Evolutionary conservation across 2,113 vertebrate genomes (phyloP), one percentile per base, ranked within the genome.

Genomic region (Alligator mississippiensis): DNA sequence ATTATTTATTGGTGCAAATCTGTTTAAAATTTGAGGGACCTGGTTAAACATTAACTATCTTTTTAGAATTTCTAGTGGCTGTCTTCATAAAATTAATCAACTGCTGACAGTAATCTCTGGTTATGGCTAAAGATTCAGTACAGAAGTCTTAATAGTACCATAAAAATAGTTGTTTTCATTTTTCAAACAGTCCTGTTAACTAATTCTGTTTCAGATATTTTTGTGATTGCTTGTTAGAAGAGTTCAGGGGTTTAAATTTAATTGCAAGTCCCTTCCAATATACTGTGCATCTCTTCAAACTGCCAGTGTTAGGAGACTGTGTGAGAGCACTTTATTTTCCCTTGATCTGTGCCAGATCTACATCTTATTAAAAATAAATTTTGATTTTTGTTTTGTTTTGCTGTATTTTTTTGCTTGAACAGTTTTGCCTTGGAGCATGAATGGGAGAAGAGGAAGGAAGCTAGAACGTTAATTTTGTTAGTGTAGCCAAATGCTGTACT

Each of bases 391-490:
- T 74, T 61, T 5, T n/a, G 12, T 81, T 91, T 79, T 94, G 76
- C 66, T 80, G n/a, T n/a, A 12, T 81, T 92, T 79, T 94, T 76
- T 72, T 80, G n/a, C 27, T 82, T 89, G 55, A 38, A 84, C 21
- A 66, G 15, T 88, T 94, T 88, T 93, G 70, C n/a, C 13, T 88
- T 93, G 15, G 34, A 82, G n/a, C 11, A 82, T 34, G 91, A 85
- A n/a, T 85, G 78, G 82, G 64, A 93, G 77, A 77, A 87, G 60
- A 89, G 54, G 85, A 88, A 84, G 77, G 63, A 92, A 91, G 58
- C 55, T 68, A 75, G 30, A 87, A 89, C 59, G 82, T 82, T 84
- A 57, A 76, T 92, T 93, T 93, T 0, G 1, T 84, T 92, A 76
- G 18, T 1, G 80, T 88, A 92, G 80, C 58, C 76, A 82, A 85